A percentile compares a stretch with the other conserved stretches of the same genome.
Conservation (phyloP, 1,140 invertebrate species). For the Neodiprion lecontei region DNA sequence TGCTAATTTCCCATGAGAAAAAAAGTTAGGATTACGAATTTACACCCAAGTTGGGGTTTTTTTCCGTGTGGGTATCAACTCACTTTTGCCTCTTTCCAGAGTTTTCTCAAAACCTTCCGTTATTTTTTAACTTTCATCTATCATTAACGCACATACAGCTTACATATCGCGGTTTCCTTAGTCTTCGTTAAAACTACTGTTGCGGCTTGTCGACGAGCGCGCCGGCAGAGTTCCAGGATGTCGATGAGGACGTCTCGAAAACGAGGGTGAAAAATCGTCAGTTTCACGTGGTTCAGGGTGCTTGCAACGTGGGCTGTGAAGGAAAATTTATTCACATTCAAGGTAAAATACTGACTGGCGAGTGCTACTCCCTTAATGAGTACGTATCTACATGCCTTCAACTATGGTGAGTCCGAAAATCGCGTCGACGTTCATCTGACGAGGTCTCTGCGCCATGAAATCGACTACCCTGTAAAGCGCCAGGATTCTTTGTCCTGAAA, state of each 20-base stretch:
- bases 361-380: too few species aligned
- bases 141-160: not conserved
- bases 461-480: conserved; percentile 37
- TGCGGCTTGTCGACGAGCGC: not conserved
- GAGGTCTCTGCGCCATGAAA: conserved; percentile 35
- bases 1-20: too few species aligned
- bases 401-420: conserved; percentile 45
- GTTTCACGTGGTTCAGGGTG: not conserved
- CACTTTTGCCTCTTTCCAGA: too few species aligned
- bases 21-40: too few species aligned
- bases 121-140: too few species aligned
- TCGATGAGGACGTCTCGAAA: not conserved
- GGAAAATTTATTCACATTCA: too few species aligned
- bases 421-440: conserved; percentile 47
- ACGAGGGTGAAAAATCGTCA: not conserved
- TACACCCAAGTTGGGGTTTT: too few species aligned
- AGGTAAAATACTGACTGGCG: too few species aligned
- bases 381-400: conserved; percentile 39
- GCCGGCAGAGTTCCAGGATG: not conserved
- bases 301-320: not conserved
- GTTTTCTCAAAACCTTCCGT: too few species aligned
- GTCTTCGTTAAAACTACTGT: not conserved
- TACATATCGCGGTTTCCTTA: not conserved
- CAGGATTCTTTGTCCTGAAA: not conserved
- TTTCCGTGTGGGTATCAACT: too few species aligned